Percentiles rank a stretch among this genome's conserved stretches.
phyloP scores from a whole-genome alignment of 2,888 invertebrate species.

The Panopea generosa region DNA sequence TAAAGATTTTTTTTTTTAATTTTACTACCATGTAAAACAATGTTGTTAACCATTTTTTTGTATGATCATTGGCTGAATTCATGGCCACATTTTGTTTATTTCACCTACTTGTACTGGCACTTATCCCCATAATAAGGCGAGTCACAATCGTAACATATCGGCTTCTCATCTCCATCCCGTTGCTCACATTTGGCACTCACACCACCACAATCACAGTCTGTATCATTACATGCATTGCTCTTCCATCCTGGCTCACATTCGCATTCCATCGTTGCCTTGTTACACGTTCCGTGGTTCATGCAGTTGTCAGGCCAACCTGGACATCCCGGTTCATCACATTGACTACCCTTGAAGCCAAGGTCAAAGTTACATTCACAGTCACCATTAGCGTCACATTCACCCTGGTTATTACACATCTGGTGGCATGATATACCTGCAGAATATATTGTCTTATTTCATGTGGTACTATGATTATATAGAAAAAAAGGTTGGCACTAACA shows the following conservation, averaged over 20 bases:
- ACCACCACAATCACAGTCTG: slow-evolving; percentile 70
- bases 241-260: slow-evolving; percentile 71
- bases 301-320: slow-evolving; percentile 77
- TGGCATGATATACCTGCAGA: slow-evolving; percentile 69
- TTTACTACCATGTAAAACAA: no score
- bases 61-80: no score
- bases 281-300: slow-evolving; percentile 71
- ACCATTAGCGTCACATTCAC: slow-evolving; percentile 64
- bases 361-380: slow-evolving; percentile 72
- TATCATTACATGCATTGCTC: slow-evolving; percentile 69
- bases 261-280: slow-evolving; percentile 65
- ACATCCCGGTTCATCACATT: slow-evolving; percentile 69
- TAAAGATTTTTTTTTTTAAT: no score
- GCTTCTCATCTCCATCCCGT: slow-evolving; percentile 56
- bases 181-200: slow-evolving; percentile 64
- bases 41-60: no score
- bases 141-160: slow-evolving; percentile 72
- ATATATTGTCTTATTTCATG: no score
- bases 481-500: no score
- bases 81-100: no score
- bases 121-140: slow-evolving; percentile 72
- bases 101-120: slow-evolving; percentile 69
- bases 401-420: slow-evolving; percentile 66
- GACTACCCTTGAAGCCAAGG: slow-evolving; percentile 68
- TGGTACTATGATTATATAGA: no score